Evolutionary conservation across 1,140 invertebrate species (phyloP), one percentile per base, ranked within the genome.

Genomic region (Araneus ventricosus): DNA sequence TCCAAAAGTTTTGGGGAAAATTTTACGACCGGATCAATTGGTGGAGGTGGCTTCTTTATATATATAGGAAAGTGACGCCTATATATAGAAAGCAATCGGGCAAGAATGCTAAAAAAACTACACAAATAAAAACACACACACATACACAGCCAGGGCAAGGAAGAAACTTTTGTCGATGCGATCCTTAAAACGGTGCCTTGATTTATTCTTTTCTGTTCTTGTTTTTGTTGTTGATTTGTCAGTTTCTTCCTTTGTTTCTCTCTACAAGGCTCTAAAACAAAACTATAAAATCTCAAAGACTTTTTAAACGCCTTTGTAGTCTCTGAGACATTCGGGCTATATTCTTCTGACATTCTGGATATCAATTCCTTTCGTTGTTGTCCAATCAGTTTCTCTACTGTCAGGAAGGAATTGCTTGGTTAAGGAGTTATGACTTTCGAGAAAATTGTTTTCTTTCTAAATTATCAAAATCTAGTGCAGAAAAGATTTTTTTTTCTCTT

Each of bases 11-110:
- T 92, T 85, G 59, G 90, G 82, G 79, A 92, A 92, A 92, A 92
- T 92, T 92, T 92, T 92, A 92, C 90, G 90, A 92, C 75, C 80
- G 90, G 90, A 92, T 92, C 90, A 85, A 92, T 92, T 86, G 90
- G 82, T 52, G 82, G 70, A 90, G 82, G 90, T 41, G 82, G 90
- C 59, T 45, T 67, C 80, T 92, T 86, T 92, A 86, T 92, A 85
- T 92, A 85, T 92, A 92, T 86, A 85, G 45, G 52, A 90, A 90
- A 84, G 79, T 82, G 89, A 91, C 89, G 89, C 79, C 79, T 91
- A 91, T 75, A 79, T 86, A 92, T 92, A 86, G 90, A 86, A 92
- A 10, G 82, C 80, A 92, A 92, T 92, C 90, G 90, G 90, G 34
- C 59, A 75, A 61, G 82, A 92, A 85, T 39, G 80, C 59, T 30